Base-by-base conservation (phyloP, 23 tunicate genomes). In the Phallusia fumigata region DNA sequence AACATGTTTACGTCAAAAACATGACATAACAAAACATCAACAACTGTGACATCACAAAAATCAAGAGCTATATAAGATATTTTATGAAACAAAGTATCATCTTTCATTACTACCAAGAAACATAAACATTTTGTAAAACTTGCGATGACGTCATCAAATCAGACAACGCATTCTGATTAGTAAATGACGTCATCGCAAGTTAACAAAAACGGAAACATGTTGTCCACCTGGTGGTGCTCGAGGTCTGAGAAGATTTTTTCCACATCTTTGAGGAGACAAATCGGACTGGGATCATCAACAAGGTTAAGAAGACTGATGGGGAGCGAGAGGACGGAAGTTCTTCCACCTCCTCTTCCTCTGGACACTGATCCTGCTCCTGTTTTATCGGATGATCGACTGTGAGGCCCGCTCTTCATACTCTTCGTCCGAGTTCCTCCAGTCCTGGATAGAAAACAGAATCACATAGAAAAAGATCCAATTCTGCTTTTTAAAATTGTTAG, bases 201-300 rank as follows among this genome's bases (percentile, higher is more conserved):
- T 40, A 3, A 3, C 47, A 40, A 40, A 40, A 40, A 5, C 47
- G 10, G 10, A 40, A 40, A 3, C 47, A 58, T 58, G 11, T 50
- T 18, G 32, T 33, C 74, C 52, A 93, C 98, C 88, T 94, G 98
- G 50, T 94, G 98, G 74, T 94, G 98, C 76, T 94, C 90, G 22
- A 94, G 88, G 8, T 89, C 98, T 2, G 86, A 76, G 32, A 94
- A 75, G n/a, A 94, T 94, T 65, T 89, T 86, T 35, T 89, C 90
- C 44, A 89, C 90, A 82, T 88, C 82, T 52, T 80, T 87, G 77
- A 94, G 85, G 78, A 94, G 88, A 79, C 88, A 89, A 73, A 94
- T 89, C 19, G 98, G 98, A 82, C 98, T 89, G 35, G 93, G 90
- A 73, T 94, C 98, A 79, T 94, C 98, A 52, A 93, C 97, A 19